phyloP scores from a whole-genome alignment of 2,113 vertebrate species.

The Oryzias woworae region DNA sequence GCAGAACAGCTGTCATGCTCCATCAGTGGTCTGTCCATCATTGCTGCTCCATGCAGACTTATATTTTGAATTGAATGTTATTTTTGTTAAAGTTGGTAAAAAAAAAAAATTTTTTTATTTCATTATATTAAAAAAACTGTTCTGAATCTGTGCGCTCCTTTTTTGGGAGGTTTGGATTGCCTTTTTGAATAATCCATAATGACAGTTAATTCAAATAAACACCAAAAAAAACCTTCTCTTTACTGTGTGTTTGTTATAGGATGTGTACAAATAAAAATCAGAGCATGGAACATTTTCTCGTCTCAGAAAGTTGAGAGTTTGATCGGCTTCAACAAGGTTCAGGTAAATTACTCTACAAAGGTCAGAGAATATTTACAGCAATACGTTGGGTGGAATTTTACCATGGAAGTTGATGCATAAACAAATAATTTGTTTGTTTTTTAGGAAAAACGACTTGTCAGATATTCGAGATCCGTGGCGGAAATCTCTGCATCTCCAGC shows the following conservation, averaged over 20 bases:
- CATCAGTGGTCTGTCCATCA: too few species aligned
- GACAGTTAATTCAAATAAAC: too few species aligned
- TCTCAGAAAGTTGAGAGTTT: slow-evolving; percentile 61
- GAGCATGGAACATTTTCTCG: slow-evolving; percentile 81
- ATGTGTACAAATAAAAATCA: slow-evolving; percentile 72
- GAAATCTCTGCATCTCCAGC: slow-evolving; percentile 10
- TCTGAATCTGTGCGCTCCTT: too few species aligned
- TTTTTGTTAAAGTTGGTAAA: too few species aligned
- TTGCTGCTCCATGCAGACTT: too few species aligned
- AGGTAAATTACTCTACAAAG: slow-evolving; percentile 12
- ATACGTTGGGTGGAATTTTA: background rate
- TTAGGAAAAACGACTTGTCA: slow-evolving; percentile 36
- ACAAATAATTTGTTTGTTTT: slow-evolving; percentile 6
- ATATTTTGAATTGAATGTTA: too few species aligned
- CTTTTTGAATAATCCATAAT: too few species aligned
- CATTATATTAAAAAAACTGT: too few species aligned
- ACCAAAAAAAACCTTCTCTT: background rate
- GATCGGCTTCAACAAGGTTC: background rate
- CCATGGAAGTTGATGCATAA: background rate
- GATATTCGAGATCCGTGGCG: slow-evolving; percentile 2
- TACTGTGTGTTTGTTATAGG: slow-evolving; percentile 66
- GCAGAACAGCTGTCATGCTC: too few species aligned
- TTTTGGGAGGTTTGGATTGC: too few species aligned
- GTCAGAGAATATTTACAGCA: background rate
- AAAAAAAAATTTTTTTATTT: too few species aligned